A percentile compares a stretch with the other conserved stretches of the same genome.
Conservation (phyloP, 1,140 invertebrate species). For the Asbolus verrucosus region DNA sequence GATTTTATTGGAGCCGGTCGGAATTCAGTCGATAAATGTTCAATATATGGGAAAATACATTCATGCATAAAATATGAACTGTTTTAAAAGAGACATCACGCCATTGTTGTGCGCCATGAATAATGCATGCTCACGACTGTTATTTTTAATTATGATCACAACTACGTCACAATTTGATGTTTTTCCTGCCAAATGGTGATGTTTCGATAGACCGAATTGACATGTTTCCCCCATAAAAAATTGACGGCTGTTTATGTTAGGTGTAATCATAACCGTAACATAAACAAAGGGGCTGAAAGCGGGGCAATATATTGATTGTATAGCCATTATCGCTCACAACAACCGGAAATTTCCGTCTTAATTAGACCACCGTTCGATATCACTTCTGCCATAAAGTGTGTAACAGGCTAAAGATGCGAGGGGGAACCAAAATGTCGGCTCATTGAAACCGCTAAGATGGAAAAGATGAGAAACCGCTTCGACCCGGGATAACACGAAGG, state of each 20-base stretch:
- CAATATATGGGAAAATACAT: background rate
- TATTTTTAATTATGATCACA: constrained; percentile 10
- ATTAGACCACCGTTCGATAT: constrained; percentile 13
- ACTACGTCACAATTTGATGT: no score
- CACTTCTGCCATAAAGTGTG: constrained; percentile 15
- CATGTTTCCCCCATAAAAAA: background rate
- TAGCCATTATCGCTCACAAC: background rate
- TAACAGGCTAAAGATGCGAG: background rate
- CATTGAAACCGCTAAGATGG: constrained; percentile 26
- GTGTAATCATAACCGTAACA: constrained; percentile 1
- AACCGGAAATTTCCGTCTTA: constrained; percentile 19
- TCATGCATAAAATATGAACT: constrained; percentile 18
- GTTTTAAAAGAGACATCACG: constrained; percentile 1
- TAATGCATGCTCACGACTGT: background rate
- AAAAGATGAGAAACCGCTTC: constrained; percentile 49
- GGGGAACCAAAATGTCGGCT: background rate
- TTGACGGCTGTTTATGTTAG: background rate
- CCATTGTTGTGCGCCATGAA: background rate
- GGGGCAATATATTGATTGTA: constrained; percentile 14
- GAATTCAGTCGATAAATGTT: background rate
- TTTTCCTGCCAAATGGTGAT: background rate
- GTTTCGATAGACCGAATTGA: constrained; percentile 6
- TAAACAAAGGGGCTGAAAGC: background rate
- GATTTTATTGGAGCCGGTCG: no score
- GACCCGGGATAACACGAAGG: constrained; percentile 47